Percentiles rank a stretch among this genome's conserved stretches.
Conservation (phyloP, 2,888 invertebrate species). For the Cerastis rubricosa region DNA sequence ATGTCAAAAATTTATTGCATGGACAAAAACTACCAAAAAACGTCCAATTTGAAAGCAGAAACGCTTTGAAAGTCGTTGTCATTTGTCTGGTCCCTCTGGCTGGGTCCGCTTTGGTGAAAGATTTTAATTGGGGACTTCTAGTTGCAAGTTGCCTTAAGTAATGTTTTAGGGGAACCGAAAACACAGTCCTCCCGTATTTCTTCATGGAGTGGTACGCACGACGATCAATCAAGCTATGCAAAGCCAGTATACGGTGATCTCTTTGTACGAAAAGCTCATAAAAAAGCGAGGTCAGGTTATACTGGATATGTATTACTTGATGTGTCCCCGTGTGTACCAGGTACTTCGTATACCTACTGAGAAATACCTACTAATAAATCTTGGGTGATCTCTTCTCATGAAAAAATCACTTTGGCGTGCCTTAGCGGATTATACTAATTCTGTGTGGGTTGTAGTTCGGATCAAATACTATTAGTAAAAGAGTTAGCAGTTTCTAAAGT, state of each 20-base stretch:
- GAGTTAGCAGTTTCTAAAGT: conserved; percentile 13
- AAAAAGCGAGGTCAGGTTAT: too few relatives aligned
- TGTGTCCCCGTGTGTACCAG: neutral
- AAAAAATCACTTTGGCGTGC: conserved; percentile 30
- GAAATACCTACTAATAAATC: conserved; percentile 11
- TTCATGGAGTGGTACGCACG: neutral
- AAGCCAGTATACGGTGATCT: too few relatives aligned
- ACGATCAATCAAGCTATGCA: too few relatives aligned
- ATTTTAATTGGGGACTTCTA: neutral
- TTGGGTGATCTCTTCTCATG: conserved; percentile 26
- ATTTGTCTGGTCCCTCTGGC: neutral
- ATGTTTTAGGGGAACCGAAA: neutral
- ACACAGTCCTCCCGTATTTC: neutral
- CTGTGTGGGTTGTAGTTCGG: neutral
- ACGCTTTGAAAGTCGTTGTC: neutral
- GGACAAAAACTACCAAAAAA: neutral
- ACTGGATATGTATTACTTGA: too few relatives aligned
- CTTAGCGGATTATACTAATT: neutral
- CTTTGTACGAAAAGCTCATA: too few relatives aligned
- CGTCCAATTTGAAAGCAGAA: neutral
- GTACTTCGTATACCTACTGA: neutral
- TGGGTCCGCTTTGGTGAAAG: neutral
- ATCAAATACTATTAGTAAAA: neutral
- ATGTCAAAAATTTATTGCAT: neutral
- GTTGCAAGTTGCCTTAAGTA: neutral